Percentiles rank a stretch among this genome's conserved stretches.
These are phyloP conservation scores for Sialia sialis DNA, from an alignment of 2,113 vertebrate genomes.

Conservation along the genomic window DNA sequence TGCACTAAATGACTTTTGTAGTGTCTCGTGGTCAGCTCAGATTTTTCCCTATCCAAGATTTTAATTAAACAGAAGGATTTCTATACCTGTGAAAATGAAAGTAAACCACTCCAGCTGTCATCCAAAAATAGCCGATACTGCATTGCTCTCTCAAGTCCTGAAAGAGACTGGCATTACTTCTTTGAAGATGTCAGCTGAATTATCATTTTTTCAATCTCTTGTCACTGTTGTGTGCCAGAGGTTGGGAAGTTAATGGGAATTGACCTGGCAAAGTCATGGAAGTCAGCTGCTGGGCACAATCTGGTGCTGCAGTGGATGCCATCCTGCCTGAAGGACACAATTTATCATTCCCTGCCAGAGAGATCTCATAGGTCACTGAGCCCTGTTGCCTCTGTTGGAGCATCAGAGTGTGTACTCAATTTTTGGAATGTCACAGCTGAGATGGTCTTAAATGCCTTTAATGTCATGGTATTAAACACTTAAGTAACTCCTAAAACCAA, in stretches of 20 bases:
- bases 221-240: not conserved
- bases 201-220: not conserved
- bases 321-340: not conserved
- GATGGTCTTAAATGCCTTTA: not conserved
- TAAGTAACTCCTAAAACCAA: not conserved
- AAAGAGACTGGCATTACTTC: not conserved
- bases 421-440: not conserved
- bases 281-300: not conserved
- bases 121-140: not conserved
- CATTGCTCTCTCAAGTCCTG: not conserved
- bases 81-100: not conserved
- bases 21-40: not conserved
- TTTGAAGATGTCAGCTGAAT: conserved; percentile 4
- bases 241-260: not conserved
- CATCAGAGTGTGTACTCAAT: not conserved
- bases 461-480: not conserved
- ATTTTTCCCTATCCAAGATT: not conserved
- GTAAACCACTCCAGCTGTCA: not conserved
- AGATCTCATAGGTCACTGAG: not conserved
- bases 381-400: not conserved
- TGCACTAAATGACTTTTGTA: not conserved
- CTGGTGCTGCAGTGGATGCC: not conserved
- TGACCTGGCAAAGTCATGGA: not conserved
- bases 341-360: not conserved
- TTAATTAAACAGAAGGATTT: not conserved